These are phyloP conservation scores for Sebastes oblongus DNA, from an alignment of 2,797 vertebrate genomes.

Conservation along the genomic window DNA sequence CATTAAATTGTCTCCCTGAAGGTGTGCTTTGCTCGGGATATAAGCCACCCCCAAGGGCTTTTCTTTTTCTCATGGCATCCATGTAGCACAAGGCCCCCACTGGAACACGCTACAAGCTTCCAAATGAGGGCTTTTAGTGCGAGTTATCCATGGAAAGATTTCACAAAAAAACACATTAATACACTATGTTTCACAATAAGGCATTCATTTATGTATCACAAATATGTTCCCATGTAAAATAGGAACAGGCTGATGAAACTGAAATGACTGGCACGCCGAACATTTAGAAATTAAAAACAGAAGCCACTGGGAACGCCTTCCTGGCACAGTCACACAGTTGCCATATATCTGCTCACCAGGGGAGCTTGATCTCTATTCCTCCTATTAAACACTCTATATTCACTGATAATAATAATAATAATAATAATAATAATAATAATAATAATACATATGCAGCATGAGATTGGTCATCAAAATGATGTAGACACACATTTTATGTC, in stretches of 20 bases:
- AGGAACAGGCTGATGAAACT: slow-evolving; percentile 15
- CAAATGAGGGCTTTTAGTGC: slow-evolving; percentile 31
- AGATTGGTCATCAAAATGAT: neutral
- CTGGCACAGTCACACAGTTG: slow-evolving; percentile 40
- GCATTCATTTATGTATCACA: neutral
- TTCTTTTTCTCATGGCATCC: slow-evolving; percentile 44
- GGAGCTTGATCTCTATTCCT: slow-evolving; percentile 12
- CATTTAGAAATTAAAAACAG: slow-evolving; percentile 43
- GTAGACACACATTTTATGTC: neutral
- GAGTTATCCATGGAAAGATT: slow-evolving; percentile 10
- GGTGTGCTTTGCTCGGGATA: slow-evolving; percentile 65
- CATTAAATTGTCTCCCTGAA: slow-evolving; percentile 80
- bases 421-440: neutral
- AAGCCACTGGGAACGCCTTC: slow-evolving; percentile 38
- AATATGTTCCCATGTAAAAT: slow-evolving; percentile 17
- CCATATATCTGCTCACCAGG: slow-evolving; percentile 37
- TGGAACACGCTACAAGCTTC: slow-evolving; percentile 30
- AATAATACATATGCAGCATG: neutral
- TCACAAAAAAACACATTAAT: neutral
- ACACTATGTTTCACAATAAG: neutral
- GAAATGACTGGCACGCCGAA: slow-evolving; percentile 19
- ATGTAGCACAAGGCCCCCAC: slow-evolving; percentile 35
- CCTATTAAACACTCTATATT: neutral
- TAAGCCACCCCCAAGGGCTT: slow-evolving; percentile 65
- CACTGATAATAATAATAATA: slow-evolving; percentile 11